phyloP scores from a whole-genome alignment of 2,797 vertebrate species.

The Galago senegalensis region DNA sequence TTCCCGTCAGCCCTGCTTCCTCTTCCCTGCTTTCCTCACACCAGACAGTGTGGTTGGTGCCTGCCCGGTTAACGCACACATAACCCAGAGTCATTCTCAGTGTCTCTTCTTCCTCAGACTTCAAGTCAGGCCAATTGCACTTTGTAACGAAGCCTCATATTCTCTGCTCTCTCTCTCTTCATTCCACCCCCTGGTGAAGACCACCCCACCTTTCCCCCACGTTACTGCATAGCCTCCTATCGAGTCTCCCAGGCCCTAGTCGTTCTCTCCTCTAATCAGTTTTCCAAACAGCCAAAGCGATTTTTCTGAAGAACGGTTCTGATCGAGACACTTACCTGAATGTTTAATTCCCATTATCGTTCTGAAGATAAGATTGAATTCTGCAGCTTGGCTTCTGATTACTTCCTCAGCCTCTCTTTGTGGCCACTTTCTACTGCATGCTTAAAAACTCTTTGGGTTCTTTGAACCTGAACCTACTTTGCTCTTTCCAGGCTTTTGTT shows the following conservation, averaged over 20 bases:
- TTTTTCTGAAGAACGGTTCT: conserved; percentile 10
- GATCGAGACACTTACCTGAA: neutral
- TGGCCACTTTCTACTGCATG: neutral
- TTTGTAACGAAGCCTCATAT: neutral
- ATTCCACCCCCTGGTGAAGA: neutral
- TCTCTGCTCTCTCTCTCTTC: neutral
- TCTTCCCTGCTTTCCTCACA: neutral
- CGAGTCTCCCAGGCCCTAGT: neutral
- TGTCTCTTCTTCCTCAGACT: neutral
- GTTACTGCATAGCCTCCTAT: neutral
- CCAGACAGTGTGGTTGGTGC: neutral
- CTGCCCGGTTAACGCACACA: neutral
- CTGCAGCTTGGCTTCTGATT: neutral
- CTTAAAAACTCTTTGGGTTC: neutral
- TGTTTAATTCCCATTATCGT: neutral
- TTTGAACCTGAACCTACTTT: neutral
- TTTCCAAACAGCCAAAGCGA: neutral
- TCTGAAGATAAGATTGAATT: neutral
- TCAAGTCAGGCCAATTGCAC: neutral
- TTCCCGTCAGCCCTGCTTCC: neutral
- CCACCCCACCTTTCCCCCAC: rapidly evolving
- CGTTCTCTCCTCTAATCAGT: neutral
- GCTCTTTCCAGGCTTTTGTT: neutral
- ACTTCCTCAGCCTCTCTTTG: neutral
- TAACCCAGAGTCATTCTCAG: neutral